Evolutionary conservation across 2,797 vertebrate species (phyloP).

Genomic region (Halcyon badia): DNA sequence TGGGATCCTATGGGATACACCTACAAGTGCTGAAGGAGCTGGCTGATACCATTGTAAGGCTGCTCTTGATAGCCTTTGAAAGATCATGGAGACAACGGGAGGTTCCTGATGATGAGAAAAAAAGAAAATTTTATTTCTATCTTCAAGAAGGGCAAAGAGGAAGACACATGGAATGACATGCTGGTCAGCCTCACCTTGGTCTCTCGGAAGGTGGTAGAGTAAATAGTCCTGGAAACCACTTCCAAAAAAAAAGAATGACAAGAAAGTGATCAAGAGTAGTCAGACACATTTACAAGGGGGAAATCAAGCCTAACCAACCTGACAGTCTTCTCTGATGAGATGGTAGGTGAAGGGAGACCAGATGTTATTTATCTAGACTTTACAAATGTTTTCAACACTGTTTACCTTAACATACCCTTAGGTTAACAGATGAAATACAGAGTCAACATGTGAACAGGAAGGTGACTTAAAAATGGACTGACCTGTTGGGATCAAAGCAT

Average conservation of each 20-base stretch:
- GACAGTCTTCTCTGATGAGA: not conserved
- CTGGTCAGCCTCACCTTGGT: not conserved
- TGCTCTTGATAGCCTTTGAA: not conserved
- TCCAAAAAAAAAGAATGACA: not conserved
- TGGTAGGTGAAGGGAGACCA: not conserved
- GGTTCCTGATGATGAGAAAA: not conserved
- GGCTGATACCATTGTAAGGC: not conserved
- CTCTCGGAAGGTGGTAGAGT: not conserved
- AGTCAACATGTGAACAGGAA: not conserved
- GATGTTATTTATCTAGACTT: not conserved
- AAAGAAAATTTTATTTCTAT: not conserved
- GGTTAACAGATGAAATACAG: not conserved
- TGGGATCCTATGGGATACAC: not conserved
- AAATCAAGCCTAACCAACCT: not conserved
- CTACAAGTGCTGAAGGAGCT: not conserved
- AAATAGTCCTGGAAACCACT: not conserved
- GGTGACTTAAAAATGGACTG: not conserved
- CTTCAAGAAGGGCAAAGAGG: not conserved
- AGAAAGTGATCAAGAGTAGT: not conserved
- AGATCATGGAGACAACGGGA: not conserved
- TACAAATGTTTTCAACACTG: not conserved
- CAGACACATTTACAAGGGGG: not conserved
- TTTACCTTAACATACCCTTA: not conserved
- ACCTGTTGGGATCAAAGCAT: not conserved
- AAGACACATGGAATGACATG: not conserved